Evolutionary conservation across 1,140 invertebrate genomes (phyloP).

Genomic region (Pseudobourletiella spinata): DNA sequence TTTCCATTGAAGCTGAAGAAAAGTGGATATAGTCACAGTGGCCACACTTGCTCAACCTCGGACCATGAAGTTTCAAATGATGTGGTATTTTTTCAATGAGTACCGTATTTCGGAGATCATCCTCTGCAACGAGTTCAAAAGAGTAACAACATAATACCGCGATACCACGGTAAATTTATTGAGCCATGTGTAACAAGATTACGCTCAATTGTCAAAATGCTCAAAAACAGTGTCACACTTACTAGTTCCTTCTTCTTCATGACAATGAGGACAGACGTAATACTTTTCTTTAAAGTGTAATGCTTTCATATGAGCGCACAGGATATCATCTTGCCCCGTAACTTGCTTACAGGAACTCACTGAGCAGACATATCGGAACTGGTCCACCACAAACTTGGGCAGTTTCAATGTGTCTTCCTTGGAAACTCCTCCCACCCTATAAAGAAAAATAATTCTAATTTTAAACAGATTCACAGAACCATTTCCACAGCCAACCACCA

Average conservation of each 20-base stretch:
- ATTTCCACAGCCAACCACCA: too few species aligned
- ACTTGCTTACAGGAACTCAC: conserved; percentile 59
- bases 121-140: conserved; percentile 3
- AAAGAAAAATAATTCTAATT: not conserved
- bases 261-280: conserved; percentile 63
- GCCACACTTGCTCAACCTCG: conserved; percentile 57
- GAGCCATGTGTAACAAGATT: too few species aligned
- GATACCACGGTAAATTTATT: too few species aligned
- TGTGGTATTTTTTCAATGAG: conserved; percentile 51
- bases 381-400: conserved; percentile 55
- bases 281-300: conserved; percentile 52
- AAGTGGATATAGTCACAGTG: conserved; percentile 53
- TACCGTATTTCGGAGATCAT: conserved; percentile 38
- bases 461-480: too few species aligned
- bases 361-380: conserved; percentile 58
- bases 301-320: conserved; percentile 59
- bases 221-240: too few species aligned
- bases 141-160: too few species aligned
- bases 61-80: conserved; percentile 66
- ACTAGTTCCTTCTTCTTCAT: conserved; percentile 33
- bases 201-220: too few species aligned
- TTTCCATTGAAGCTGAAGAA: conserved; percentile 49
- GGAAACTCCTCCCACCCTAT: not conserved
- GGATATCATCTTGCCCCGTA: conserved; percentile 59
- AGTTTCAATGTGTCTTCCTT: conserved; percentile 38